A percentile compares a stretch with the other conserved stretches of the same genome.
These are phyloP conservation scores for Elegia similella DNA, from an alignment of 2,888 invertebrate species.

Conservation along the genomic window DNA sequence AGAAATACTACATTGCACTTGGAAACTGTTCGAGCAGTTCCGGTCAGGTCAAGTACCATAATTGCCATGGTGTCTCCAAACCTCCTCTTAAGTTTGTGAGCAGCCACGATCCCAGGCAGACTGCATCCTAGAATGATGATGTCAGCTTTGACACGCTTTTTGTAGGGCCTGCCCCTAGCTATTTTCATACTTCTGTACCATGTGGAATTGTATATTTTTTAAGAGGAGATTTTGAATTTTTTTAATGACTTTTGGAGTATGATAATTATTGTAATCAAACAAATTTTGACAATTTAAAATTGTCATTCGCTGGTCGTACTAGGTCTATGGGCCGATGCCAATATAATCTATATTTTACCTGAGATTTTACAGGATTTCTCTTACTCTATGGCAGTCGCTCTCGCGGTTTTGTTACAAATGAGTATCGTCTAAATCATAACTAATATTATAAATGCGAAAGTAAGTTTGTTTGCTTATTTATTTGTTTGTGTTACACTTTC, in stretches of 20 bases:
- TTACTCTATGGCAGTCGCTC: not conserved
- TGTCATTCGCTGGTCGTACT: not conserved
- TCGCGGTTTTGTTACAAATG: no score
- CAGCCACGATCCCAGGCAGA: constrained; percentile 68
- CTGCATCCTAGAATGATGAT: constrained; percentile 71
- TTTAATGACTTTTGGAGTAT: not conserved
- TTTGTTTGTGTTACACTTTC: no score
- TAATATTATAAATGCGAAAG: no score
- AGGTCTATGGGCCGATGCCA: not conserved
- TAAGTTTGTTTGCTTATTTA: no score
- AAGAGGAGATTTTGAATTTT: not conserved
- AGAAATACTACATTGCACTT: constrained; percentile 52
- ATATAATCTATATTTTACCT: no score
- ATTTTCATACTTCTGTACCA: constrained; percentile 31
- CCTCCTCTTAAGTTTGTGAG: constrained; percentile 65
- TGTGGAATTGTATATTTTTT: constrained; percentile 21
- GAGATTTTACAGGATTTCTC: not conserved
- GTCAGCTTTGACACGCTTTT: constrained; percentile 55
- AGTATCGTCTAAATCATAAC: no score
- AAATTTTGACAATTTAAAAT: not conserved
- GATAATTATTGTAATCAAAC: not conserved
- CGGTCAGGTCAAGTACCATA: constrained; percentile 58
- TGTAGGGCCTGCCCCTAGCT: constrained; percentile 17
- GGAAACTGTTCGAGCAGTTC: constrained; percentile 29
- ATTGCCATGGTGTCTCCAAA: constrained; percentile 69